Conservation (phyloP, 2,113 vertebrate genomes). For the Vombatus ursinus region DNA sequence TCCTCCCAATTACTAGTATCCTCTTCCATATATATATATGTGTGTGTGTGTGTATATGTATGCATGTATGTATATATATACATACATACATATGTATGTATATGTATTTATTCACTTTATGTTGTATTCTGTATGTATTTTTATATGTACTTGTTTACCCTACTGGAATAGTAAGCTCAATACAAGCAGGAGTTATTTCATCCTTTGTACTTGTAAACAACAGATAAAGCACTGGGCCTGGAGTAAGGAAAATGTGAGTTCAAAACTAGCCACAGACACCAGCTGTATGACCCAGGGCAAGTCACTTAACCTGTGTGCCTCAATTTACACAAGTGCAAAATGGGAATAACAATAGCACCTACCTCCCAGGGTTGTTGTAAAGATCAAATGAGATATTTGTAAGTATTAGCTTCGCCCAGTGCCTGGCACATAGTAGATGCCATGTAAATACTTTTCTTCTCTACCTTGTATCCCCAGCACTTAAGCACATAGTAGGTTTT, state of each 20-base stretch:
- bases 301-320: neutral
- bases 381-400: neutral
- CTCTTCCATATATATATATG: neutral
- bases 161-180: neutral
- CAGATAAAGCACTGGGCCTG: neutral
- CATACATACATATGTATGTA: no score
- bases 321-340: neutral
- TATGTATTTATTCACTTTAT: neutral
- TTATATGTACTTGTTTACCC: neutral
- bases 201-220: neutral
- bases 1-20: neutral
- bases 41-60: no score
- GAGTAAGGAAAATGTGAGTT: neutral
- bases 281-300: neutral
- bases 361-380: neutral
- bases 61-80: no score
- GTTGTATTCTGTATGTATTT: neutral
- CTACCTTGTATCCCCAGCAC: neutral
- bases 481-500: neutral
- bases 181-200: neutral
- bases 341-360: neutral
- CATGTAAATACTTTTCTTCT: conserved; percentile 14
- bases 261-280: neutral
- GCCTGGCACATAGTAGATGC: neutral
- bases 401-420: neutral